Evolutionary conservation across 2,113 vertebrate genomes (phyloP), one percentile per base, ranked within the genome.

Genomic region (Gobius niger): DNA sequence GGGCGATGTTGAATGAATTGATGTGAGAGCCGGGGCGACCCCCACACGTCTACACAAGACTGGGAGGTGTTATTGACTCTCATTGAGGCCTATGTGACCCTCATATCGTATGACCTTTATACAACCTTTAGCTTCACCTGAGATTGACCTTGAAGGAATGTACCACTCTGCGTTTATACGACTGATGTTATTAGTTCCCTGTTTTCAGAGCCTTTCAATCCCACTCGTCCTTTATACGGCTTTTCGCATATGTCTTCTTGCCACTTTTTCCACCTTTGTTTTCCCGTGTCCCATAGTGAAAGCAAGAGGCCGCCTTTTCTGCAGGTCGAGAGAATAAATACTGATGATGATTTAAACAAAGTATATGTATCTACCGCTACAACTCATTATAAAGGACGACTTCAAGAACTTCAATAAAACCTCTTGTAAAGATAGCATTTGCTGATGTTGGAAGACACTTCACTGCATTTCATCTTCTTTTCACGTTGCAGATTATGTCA

Each of bases 121-220:
- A 93, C 95, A 95, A 98, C 97, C 96, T 90, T 90, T 80, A 50
- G 89, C 83, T 96, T 98, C 96, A 98, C 96, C 98, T 98, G 96
- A 90, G 94, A 93, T 95, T 98, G 96, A 98, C 96, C 97, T 98
- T 98, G 95, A 96, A 92, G 92, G 87, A 96, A 92, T 93, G 92
- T 84, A 41, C 44, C 86, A 93, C 93, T 76, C 91, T 91, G 9
- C 77, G 73, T 87, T 84, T 83, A 74, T 81, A 71, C 74, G 78
- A 77, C 81, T 68, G 69, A 72, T 82, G 50, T 84, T 81, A 83
- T 86, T 80, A 85, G 73, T 66, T 65, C 82, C 80, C 53, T 61
- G 51, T 1, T 78, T 63, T 12, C 16, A 78, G 89, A 93, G 89
- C 57, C 59, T 54, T 59, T 34, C 15, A 40, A 68, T 54, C 66